A percentile compares a stretch with the other conserved stretches of the same genome.
These are phyloP conservation scores for Philonicus albiceps DNA, from an alignment of 2,888 invertebrate species.

Conservation along the genomic window DNA sequence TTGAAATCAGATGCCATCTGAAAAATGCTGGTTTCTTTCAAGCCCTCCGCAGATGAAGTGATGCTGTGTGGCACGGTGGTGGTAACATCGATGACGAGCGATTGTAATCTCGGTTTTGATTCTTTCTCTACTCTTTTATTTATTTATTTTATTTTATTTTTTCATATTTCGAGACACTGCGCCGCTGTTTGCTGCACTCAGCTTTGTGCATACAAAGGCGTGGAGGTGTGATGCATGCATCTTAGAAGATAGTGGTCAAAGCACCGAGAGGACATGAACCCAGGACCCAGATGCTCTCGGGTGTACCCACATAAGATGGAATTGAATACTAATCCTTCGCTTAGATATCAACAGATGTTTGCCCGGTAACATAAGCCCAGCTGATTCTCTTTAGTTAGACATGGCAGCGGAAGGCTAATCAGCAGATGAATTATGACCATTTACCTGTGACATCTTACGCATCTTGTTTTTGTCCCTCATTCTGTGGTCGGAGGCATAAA, in stretches of 20 bases:
- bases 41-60: background rate
- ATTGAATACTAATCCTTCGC: conserved; percentile 8
- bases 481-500: conserved; percentile 31
- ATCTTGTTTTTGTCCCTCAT: conserved; percentile 9
- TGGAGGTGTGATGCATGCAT: background rate
- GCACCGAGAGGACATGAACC: background rate
- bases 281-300: background rate
- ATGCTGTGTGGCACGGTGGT: conserved; percentile 23
- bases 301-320: conserved; percentile 20
- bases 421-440: conserved; percentile 26
- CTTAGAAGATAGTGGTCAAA: conserved; percentile 16
- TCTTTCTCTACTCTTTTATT: background rate
- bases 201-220: background rate
- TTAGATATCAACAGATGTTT: conserved; percentile 19
- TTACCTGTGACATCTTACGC: conserved; percentile 26
- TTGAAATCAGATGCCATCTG: conserved; percentile 39
- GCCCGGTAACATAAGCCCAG: conserved; percentile 9
- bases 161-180: background rate
- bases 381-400: background rate
- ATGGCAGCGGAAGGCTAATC: background rate
- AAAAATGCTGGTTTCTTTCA: conserved; percentile 14
- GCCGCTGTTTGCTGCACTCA: background rate
- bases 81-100: conserved; percentile 28
- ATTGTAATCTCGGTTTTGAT: conserved; percentile 29
- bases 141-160: background rate